These are phyloP conservation scores for Nipponacmea schrenckii DNA, from an alignment of 2,888 invertebrate genomes.

Conservation along the genomic window DNA sequence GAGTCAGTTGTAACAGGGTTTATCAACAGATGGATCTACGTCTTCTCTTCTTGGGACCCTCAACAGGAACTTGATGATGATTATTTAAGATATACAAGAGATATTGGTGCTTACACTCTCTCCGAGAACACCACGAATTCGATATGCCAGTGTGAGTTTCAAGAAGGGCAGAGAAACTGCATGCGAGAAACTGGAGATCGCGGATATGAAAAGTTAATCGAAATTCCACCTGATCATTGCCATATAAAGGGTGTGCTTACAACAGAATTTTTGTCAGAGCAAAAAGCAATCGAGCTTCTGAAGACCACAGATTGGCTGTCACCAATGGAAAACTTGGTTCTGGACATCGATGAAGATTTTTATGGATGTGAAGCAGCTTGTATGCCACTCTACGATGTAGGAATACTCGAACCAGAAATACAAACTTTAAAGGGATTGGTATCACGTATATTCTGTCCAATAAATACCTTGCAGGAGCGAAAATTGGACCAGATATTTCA, in stretches of 20 bases:
- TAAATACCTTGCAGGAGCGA: slow-evolving; percentile 32
- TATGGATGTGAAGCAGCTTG: slow-evolving; percentile 44
- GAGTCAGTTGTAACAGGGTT: slow-evolving; percentile 41
- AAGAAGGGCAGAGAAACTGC: too few species aligned
- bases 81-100: slow-evolving; percentile 18
- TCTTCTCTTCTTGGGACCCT: slow-evolving; percentile 46
- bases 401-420: slow-evolving; percentile 28
- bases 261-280: slow-evolving; percentile 37
- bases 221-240: slow-evolving; percentile 30
- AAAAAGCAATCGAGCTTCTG: slow-evolving; percentile 27
- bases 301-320: slow-evolving; percentile 23
- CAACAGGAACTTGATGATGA: slow-evolving; percentile 24
- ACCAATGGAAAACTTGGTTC: slow-evolving; percentile 29
- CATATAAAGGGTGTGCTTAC: slow-evolving; percentile 29
- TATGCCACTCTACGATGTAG: slow-evolving; percentile 34
- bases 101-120: slow-evolving; percentile 22
- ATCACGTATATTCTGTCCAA: slow-evolving; percentile 36
- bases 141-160: slow-evolving; percentile 7
- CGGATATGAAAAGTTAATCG: not conserved
- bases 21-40: slow-evolving; percentile 42
- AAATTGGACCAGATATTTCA: slow-evolving; percentile 26
- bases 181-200: not conserved
- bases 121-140: not conserved
- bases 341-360: slow-evolving; percentile 50
- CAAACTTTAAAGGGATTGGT: slow-evolving; percentile 29